phyloP scores from a whole-genome alignment of 2,888 invertebrate species.

The Chalcosyrphus nemorum region DNA sequence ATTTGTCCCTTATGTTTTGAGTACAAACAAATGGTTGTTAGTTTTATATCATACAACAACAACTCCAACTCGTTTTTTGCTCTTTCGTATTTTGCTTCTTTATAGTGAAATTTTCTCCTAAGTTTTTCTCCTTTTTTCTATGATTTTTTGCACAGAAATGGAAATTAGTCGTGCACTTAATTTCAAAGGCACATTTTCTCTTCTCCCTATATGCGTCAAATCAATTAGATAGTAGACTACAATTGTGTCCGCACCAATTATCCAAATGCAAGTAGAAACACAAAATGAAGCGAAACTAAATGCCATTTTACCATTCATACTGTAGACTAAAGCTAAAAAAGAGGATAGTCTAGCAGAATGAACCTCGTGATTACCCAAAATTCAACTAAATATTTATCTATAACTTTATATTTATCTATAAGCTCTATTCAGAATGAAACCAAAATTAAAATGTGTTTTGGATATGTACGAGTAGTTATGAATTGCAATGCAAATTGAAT shows the following conservation, averaged over 20 bases:
- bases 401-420: neutral
- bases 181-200: too few relatives aligned
- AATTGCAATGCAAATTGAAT: conserved; percentile 27
- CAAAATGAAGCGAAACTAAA: neutral
- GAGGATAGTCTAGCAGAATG: too few relatives aligned
- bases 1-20: too few relatives aligned
- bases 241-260: neutral
- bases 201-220: too few relatives aligned
- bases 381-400: neutral
- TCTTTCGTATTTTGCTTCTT: too few relatives aligned
- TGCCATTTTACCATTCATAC: neutral
- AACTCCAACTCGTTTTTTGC: too few relatives aligned
- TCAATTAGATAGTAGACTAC: neutral
- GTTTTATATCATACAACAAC: too few relatives aligned
- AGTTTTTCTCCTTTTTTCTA: too few relatives aligned
- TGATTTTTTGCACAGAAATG: too few relatives aligned
- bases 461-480: neutral
- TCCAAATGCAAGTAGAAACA: neutral
- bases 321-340: neutral
- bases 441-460: conserved; percentile 1
- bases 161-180: too few relatives aligned
- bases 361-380: conserved; percentile 14
- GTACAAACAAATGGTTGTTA: too few relatives aligned
- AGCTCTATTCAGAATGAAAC: neutral
- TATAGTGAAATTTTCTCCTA: too few relatives aligned